phyloP scores from a whole-genome alignment of 2,888 invertebrate genomes.

The Rhopalosiphum nymphaeae region DNA sequence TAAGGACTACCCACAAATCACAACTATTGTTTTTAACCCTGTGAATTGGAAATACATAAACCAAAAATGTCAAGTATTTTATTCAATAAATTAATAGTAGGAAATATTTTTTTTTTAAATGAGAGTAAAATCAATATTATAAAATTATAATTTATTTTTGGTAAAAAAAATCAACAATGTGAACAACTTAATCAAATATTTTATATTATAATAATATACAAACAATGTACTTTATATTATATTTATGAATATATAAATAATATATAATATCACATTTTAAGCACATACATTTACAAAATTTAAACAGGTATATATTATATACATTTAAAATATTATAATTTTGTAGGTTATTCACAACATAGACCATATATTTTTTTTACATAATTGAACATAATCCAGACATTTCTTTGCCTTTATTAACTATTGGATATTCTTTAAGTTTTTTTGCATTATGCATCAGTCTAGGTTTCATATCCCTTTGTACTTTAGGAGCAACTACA shows the following conservation, averaged over 20 bases:
- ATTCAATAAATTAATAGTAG: background rate
- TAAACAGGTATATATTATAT: conserved; percentile 15
- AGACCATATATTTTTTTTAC: conserved; percentile 72
- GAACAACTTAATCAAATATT: conserved; percentile 10
- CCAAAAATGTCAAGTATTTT: background rate
- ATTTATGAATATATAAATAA: conserved; percentile 37
- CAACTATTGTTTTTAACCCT: conserved; percentile 7
- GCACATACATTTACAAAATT: conserved; percentile 45
- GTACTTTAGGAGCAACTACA: conserved; percentile 61
- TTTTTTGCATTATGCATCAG: conserved; percentile 74
- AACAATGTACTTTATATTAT: conserved; percentile 34
- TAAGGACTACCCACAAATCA: background rate
- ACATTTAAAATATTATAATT: conserved; percentile 7
- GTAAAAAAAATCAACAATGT: conserved; percentile 62
- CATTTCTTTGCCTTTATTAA: conserved; percentile 82
- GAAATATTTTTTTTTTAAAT: background rate
- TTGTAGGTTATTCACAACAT: background rate
- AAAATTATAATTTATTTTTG: conserved; percentile 59
- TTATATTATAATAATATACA: conserved; percentile 37
- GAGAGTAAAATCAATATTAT: conserved; percentile 43
- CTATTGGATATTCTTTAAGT: conserved; percentile 80
- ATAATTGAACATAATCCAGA: conserved; percentile 90
- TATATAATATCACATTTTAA: conserved; percentile 45
- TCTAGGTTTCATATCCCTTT: conserved; percentile 62
- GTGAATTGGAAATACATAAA: conserved; percentile 40